Percentiles rank a stretch among this genome's conserved stretches.
These are phyloP conservation scores for Raphicerus campestris DNA, from an alignment of 2,113 vertebrate species.

Conservation along the genomic window DNA sequence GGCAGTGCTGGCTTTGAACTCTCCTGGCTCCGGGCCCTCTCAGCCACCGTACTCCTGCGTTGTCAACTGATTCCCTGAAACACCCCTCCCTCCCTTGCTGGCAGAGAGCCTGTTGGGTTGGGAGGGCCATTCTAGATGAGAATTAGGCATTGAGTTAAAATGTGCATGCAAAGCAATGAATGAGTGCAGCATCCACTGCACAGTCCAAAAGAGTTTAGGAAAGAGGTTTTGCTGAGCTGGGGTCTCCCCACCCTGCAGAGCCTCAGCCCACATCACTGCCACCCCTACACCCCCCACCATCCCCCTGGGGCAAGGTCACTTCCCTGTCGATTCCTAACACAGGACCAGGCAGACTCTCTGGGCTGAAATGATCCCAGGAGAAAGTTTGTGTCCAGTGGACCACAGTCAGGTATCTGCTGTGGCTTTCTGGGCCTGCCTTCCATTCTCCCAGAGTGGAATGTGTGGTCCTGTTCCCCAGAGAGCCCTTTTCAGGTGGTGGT, in stretches of 20 bases:
- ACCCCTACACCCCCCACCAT: not conserved
- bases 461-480: not conserved
- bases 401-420: not conserved
- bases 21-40: not conserved
- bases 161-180: not conserved
- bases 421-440: not conserved
- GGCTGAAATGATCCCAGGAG: not conserved
- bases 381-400: not conserved
- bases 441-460: not conserved
- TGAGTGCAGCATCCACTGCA: too few relatives aligned
- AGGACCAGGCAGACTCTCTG: not conserved
- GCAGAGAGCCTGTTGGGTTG: not conserved
- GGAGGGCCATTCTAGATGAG: not conserved
- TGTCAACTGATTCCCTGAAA: not conserved
- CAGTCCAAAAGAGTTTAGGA: not conserved
- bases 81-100: too few relatives aligned
- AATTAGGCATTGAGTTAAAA: not conserved
- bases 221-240: not conserved
- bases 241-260: accelerated
- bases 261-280: not conserved
- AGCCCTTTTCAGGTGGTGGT: not conserved
- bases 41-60: not conserved
- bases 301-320: not conserved
- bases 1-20: not conserved
- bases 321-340: not conserved